Evolutionary conservation across 1,140 invertebrate genomes (phyloP).

Genomic region (Spodoptera frugiperda): DNA sequence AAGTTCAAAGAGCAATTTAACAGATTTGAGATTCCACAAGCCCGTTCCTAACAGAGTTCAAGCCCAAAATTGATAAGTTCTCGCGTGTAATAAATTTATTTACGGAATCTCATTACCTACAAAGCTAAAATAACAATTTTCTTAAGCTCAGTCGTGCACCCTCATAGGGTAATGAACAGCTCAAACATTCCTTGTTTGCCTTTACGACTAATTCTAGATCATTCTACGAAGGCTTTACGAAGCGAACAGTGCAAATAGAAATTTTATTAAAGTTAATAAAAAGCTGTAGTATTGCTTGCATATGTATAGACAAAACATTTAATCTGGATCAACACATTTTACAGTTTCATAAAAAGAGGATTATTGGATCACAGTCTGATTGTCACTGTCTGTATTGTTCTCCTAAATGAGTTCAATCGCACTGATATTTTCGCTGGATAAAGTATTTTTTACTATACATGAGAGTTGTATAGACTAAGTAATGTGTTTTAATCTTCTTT

Average conservation of each 20-base stretch:
- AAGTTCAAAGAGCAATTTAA: too few species aligned
- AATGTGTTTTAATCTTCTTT: too few species aligned
- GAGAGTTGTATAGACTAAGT: too few species aligned
- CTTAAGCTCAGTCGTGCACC: background rate
- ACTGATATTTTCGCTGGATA: background rate
- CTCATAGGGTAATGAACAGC: background rate
- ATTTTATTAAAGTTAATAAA: conserved; percentile 19
- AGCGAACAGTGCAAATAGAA: background rate
- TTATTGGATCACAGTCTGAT: conserved; percentile 24
- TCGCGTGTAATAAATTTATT: too few species aligned
- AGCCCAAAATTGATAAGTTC: too few species aligned
- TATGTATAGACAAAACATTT: conserved; percentile 18
- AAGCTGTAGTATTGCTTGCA: background rate
- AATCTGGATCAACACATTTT: conserved; percentile 29
- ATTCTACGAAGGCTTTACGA: conserved; percentile 16
- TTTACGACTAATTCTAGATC: background rate
- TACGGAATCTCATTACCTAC: too few species aligned
- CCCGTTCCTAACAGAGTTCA: too few species aligned
- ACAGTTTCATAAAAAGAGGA: conserved; percentile 33
- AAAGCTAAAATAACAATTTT: background rate
- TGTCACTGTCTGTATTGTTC: background rate
- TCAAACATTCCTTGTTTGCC: background rate
- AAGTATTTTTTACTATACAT: too few species aligned
- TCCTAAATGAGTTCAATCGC: conserved; percentile 2
- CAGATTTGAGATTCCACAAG: too few species aligned